Evolutionary conservation across 1,140 invertebrate species (phyloP).

Genomic region (Hermetia illucens): DNA sequence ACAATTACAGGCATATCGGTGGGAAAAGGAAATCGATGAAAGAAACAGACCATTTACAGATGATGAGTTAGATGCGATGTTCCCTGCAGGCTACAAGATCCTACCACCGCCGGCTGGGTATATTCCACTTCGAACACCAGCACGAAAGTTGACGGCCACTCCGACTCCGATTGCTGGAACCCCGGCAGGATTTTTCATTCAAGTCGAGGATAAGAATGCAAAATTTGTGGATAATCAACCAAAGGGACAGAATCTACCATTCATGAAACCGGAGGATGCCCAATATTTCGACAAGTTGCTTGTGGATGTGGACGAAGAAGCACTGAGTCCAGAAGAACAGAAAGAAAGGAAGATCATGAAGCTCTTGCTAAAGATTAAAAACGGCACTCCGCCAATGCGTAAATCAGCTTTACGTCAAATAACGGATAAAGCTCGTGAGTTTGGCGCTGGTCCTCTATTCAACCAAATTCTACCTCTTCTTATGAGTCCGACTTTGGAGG

Average conservation of each 20-base stretch:
- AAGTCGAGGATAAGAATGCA: slow-evolving; percentile 65
- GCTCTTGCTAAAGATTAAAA: slow-evolving; percentile 95
- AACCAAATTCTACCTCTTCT: slow-evolving; percentile 97
- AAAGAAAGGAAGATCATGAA: slow-evolving; percentile 99
- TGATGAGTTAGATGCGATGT: slow-evolving; percentile 93
- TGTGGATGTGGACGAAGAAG: slow-evolving; percentile 95
- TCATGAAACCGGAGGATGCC: slow-evolving; percentile 99
- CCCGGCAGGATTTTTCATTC: slow-evolving; percentile 92
- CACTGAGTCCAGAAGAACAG: slow-evolving; percentile 87
- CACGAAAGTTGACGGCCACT: slow-evolving; percentile 90
- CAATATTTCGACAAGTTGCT: slow-evolving; percentile 99
- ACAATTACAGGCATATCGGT: slow-evolving; percentile 95
- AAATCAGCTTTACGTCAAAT: slow-evolving; percentile 96
- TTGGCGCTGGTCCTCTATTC: slow-evolving; percentile 95
- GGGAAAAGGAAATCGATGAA: slow-evolving; percentile 98
- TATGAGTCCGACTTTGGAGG: slow-evolving; percentile 98
- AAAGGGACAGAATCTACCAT: slow-evolving; percentile 82
- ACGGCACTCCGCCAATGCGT: slow-evolving; percentile 98
- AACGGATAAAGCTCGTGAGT: slow-evolving; percentile 96
- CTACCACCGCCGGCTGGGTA: slow-evolving; percentile 91
- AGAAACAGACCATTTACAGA: slow-evolving; percentile 90
- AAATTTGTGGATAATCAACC: slow-evolving; percentile 95
- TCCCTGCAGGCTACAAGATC: slow-evolving; percentile 97
- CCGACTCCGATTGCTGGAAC: slow-evolving; percentile 92
- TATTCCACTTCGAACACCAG: slow-evolving; percentile 93